Conservation (phyloP, 2,113 vertebrate genomes). For the Climacteris rufus region DNA sequence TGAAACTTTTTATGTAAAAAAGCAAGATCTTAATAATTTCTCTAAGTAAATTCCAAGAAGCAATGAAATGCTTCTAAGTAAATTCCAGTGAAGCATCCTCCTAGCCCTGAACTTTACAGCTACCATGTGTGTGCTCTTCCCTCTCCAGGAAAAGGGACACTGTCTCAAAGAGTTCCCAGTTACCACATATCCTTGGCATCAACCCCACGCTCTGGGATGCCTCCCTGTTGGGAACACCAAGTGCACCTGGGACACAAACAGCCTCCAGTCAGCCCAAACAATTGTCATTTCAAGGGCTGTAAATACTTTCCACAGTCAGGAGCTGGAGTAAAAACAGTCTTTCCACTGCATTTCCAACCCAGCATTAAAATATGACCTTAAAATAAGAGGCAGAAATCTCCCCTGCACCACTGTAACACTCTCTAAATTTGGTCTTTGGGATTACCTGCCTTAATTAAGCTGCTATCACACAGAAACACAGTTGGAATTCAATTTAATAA, state of each 20-base stretch:
- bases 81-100: background rate
- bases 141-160: background rate
- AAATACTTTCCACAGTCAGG: background rate
- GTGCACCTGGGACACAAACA: background rate
- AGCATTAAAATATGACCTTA: background rate
- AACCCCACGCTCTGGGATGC: background rate
- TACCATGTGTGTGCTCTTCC: background rate
- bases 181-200: background rate
- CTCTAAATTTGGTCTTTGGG: background rate
- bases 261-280: background rate
- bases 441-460: background rate
- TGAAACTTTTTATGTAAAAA: background rate
- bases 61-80: background rate
- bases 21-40: conserved; percentile 5
- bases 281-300: background rate
- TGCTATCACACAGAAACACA: background rate
- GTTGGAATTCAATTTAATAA: background rate
- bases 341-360: background rate
- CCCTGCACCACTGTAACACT: background rate
- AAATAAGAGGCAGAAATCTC: background rate
- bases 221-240: background rate
- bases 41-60: conserved; percentile 24
- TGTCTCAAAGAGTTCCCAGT: background rate
- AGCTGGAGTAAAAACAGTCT: background rate
- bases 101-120: background rate